phyloP scores from a whole-genome alignment of 2,797 vertebrate genomes.

The Philypnodon macrostomus region DNA sequence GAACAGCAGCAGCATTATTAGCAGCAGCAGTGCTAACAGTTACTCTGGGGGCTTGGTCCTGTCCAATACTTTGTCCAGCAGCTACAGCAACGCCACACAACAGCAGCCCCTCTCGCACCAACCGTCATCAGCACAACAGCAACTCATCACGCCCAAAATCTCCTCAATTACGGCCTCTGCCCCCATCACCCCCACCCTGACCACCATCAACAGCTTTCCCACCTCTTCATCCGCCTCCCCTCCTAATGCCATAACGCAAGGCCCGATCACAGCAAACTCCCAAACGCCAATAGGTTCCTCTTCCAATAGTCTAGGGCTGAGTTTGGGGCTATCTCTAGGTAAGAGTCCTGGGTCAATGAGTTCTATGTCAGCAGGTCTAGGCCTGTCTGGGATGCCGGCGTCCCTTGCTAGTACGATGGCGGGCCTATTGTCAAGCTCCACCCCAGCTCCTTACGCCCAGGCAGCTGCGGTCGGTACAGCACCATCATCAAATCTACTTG shows the following conservation, averaged over 20 bases:
- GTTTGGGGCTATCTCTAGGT: slow-evolving; percentile 60
- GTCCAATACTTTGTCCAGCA: slow-evolving; percentile 65
- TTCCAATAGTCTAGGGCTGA: slow-evolving; percentile 69
- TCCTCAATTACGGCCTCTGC: slow-evolving; percentile 20
- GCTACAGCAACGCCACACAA: slow-evolving; percentile 79
- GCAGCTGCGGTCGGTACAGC: slow-evolving; percentile 71
- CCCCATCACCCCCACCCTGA: slow-evolving; percentile 39
- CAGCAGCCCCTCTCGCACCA: slow-evolving; percentile 65
- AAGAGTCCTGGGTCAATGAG: slow-evolving; percentile 52
- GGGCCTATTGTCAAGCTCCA: slow-evolving; percentile 68
- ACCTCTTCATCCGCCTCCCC: slow-evolving; percentile 54
- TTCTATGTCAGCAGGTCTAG: slow-evolving; percentile 62
- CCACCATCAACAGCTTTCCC: slow-evolving; percentile 52
- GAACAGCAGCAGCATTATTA: slow-evolving; percentile 13
- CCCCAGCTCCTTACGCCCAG: slow-evolving; percentile 84
- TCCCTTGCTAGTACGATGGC: slow-evolving; percentile 70
- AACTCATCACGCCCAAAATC: slow-evolving; percentile 66
- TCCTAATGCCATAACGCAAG: slow-evolving; percentile 55
- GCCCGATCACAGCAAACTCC: slow-evolving; percentile 57
- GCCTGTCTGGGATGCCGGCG: slow-evolving; percentile 73
- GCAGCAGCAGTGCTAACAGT: slow-evolving; percentile 13
- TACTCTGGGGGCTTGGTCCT: slow-evolving; percentile 63
- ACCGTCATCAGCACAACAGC: slow-evolving; percentile 50
- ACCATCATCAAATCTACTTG: slow-evolving; percentile 49
- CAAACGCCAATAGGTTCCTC: slow-evolving; percentile 38